These are phyloP conservation scores for Coregonus suidteri DNA, from an alignment of 2,797 vertebrate species.

Conservation along the genomic window DNA sequence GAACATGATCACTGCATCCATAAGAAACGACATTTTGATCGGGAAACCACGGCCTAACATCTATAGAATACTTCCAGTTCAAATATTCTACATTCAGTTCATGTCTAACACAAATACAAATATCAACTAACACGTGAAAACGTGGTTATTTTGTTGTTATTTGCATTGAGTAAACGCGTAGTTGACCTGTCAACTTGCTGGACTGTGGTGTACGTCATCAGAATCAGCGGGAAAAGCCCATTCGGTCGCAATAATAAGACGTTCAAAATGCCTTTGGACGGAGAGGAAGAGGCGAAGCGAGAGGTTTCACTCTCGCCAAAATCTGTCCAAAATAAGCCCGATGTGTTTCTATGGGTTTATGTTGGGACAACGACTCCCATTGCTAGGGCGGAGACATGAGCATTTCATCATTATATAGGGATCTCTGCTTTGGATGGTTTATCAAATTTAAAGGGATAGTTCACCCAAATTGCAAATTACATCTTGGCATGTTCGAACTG, in stretches of 20 bases:
- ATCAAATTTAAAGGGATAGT: too few species aligned
- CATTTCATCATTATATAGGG: too few species aligned
- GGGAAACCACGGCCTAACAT: slow-evolving; percentile 11
- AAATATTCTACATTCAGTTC: slow-evolving; percentile 20
- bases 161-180: slow-evolving; percentile 41
- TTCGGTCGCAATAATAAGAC: slow-evolving; percentile 60
- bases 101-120: slow-evolving; percentile 27
- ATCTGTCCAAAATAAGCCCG: too few species aligned
- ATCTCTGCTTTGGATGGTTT: too few species aligned
- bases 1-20: slow-evolving; percentile 94
- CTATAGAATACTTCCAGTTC: not conserved
- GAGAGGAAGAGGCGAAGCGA: too few species aligned
- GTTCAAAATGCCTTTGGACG: slow-evolving; percentile 7
- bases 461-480: too few species aligned
- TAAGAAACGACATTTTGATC: slow-evolving; percentile 86
- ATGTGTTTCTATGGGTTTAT: too few species aligned
- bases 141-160: not conserved
- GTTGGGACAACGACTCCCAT: too few species aligned
- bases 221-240: slow-evolving; percentile 1
- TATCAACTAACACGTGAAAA: not conserved
- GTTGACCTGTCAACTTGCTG: slow-evolving; percentile 38
- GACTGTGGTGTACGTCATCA: slow-evolving; percentile 39
- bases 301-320: too few species aligned
- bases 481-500: too few species aligned
- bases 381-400: too few species aligned